These are phyloP conservation scores for Parnassius apollo DNA, from an alignment of 2,888 invertebrate genomes.

Conservation along the genomic window DNA sequence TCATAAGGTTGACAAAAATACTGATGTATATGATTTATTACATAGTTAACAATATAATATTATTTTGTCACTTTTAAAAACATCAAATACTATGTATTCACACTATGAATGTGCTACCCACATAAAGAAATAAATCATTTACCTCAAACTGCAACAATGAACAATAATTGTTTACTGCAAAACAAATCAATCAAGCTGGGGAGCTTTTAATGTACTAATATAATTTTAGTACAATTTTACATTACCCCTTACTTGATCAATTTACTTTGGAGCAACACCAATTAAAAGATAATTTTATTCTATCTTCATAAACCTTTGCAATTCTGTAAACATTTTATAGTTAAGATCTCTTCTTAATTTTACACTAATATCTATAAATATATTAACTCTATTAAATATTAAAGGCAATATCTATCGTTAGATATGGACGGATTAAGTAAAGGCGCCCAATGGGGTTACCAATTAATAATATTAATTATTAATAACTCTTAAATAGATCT, in stretches of 20 bases:
- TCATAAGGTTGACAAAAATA: constrained; percentile 35
- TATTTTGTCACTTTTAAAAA: constrained; percentile 36
- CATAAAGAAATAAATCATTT: constrained; percentile 43
- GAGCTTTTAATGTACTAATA: constrained; percentile 6
- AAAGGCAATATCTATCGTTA: constrained; percentile 81
- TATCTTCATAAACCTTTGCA: constrained; percentile 68
- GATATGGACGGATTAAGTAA: constrained; percentile 80
- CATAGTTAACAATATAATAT: constrained; percentile 36
- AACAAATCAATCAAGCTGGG: constrained; percentile 42
- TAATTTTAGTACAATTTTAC: constrained; percentile 18
- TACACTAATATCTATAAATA: constrained; percentile 75
- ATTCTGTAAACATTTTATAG: constrained; percentile 67
- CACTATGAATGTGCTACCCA: constrained; percentile 19
- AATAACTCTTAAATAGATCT: constrained; percentile 64
- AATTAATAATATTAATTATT: constrained; percentile 75
- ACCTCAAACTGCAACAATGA: constrained; percentile 59
- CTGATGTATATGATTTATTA: constrained; percentile 38
- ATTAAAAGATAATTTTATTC: constrained; percentile 38
- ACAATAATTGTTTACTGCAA: constrained; percentile 45
- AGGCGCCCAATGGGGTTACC: constrained; percentile 79
- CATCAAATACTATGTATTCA: constrained; percentile 1
- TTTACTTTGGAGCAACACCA: constrained; percentile 39
- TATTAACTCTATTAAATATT: constrained; percentile 81
- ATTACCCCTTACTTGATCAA: constrained; percentile 35
- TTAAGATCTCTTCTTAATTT: constrained; percentile 69